A percentile compares a stretch with the other conserved stretches of the same genome.
Evolutionary conservation across 2,797 vertebrate species (phyloP).

Genomic region (Spinus pinus): DNA sequence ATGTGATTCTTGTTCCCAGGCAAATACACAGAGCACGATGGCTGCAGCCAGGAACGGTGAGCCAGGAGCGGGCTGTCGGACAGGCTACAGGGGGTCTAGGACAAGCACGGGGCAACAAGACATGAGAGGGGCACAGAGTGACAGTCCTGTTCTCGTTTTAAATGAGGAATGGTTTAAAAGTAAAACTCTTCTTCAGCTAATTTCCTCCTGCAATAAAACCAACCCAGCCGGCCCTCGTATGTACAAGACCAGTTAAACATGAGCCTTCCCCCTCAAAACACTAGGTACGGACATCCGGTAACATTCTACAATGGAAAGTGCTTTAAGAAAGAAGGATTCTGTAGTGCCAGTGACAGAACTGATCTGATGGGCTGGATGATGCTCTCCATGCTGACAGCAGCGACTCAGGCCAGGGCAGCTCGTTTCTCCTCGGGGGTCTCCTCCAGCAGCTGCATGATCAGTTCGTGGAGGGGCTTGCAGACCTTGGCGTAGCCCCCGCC

Average conservation of each 20-base stretch:
- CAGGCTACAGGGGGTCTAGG: slow-evolving; percentile 48
- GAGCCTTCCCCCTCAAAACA: slow-evolving; percentile 75
- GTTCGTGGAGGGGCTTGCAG: slow-evolving; percentile 91
- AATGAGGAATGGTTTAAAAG: slow-evolving; percentile 69
- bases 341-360: slow-evolving; percentile 77
- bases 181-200: slow-evolving; percentile 69
- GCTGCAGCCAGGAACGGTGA: slow-evolving; percentile 22
- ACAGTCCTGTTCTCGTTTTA: slow-evolving; percentile 60
- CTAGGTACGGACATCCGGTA: slow-evolving; percentile 70
- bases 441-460: slow-evolving; percentile 96
- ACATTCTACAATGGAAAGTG: slow-evolving; percentile 80
- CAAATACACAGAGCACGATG: slow-evolving; percentile 27
- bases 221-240: slow-evolving; percentile 17
- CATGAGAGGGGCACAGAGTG: slow-evolving; percentile 49
- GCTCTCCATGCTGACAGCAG: slow-evolving; percentile 29
- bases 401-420: slow-evolving; percentile 87
- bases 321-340: slow-evolving; percentile 78
- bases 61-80: slow-evolving; percentile 7
- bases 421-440: slow-evolving; percentile 93
- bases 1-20: slow-evolving; percentile 52
- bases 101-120: slow-evolving; percentile 60
- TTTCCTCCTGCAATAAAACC: slow-evolving; percentile 65
- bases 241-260: slow-evolving; percentile 61
- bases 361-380: slow-evolving; percentile 72
- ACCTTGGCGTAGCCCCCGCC: slow-evolving; percentile 85